phyloP scores from a whole-genome alignment of 2,888 invertebrate species.

The Cylindroiulus punctatus region DNA sequence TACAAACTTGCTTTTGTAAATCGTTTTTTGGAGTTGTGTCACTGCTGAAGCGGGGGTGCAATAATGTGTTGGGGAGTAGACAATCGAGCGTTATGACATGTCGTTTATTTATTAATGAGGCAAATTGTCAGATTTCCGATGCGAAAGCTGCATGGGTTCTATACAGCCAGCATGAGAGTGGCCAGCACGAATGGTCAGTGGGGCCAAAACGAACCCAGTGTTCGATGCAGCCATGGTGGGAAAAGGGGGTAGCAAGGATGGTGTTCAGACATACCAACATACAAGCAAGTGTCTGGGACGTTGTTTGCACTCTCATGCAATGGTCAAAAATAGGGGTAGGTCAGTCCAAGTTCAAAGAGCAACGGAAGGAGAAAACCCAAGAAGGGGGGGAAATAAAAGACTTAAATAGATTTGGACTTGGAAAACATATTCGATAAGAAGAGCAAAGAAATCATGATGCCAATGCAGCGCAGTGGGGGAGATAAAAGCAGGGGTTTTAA shows the following conservation, averaged over 20 bases:
- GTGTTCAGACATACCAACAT: neutral
- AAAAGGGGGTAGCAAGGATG: neutral
- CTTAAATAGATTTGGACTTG: slow-evolving; percentile 45
- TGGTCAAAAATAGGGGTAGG: slow-evolving; percentile 45
- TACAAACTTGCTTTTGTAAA: no score
- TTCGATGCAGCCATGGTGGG: neutral
- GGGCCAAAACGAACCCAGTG: neutral
- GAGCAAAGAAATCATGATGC: slow-evolving; percentile 25
- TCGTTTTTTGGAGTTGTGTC: no score
- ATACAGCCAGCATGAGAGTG: no score
- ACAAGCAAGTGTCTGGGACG: neutral
- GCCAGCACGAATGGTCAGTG: neutral
- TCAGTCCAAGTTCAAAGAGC: slow-evolving; percentile 21
- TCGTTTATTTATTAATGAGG: no score
- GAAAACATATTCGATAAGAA: slow-evolving; percentile 45
- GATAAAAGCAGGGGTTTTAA: slow-evolving; percentile 35
- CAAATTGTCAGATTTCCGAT: no score
- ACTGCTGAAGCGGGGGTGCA: no score
- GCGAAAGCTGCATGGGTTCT: no score
- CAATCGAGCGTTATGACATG: no score
- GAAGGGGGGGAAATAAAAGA: neutral
- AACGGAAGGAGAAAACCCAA: neutral
- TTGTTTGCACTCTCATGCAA: neutral
- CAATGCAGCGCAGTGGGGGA: slow-evolving; percentile 13
- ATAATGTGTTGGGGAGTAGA: no score